phyloP scores from a whole-genome alignment of 1,140 invertebrate species.

The Bemisia tabaci region DNA sequence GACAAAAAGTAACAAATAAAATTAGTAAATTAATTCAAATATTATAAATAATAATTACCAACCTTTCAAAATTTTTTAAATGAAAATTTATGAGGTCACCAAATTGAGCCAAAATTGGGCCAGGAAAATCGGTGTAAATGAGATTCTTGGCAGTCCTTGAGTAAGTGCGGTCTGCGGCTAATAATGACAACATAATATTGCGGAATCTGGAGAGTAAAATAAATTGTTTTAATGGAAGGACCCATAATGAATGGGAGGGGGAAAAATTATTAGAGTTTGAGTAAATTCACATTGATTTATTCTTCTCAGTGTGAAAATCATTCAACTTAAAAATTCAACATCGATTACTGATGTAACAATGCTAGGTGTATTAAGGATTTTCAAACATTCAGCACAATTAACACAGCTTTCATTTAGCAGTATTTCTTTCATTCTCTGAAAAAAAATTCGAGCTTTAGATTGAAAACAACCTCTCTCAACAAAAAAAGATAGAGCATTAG shows the following conservation, averaged over 20 bases:
- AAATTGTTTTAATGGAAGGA: not conserved
- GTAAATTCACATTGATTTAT: conserved; percentile 10
- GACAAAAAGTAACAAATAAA: no score
- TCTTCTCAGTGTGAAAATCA: conserved; percentile 7
- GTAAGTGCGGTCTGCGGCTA: conserved; percentile 59
- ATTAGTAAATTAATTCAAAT: no score
- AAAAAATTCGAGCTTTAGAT: no score
- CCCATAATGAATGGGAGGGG: not conserved
- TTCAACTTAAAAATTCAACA: not conserved
- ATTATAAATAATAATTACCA: not conserved
- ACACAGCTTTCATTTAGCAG: no score
- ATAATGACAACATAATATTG: conserved; percentile 34
- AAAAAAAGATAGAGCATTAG: no score
- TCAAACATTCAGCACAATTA: no score
- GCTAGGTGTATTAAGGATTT: no score
- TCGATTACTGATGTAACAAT: no score
- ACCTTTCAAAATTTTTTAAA: conserved; percentile 45
- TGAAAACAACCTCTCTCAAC: no score
- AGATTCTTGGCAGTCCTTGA: conserved; percentile 64
- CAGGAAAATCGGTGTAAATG: conserved; percentile 50
- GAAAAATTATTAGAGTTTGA: not conserved
- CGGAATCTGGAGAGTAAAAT: conserved; percentile 29
- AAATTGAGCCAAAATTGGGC: conserved; percentile 51
- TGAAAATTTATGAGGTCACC: conserved; percentile 59
- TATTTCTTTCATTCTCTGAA: no score